phyloP scores from a whole-genome alignment of 2,113 vertebrate species.

The Dicrurus megarhynchus region DNA sequence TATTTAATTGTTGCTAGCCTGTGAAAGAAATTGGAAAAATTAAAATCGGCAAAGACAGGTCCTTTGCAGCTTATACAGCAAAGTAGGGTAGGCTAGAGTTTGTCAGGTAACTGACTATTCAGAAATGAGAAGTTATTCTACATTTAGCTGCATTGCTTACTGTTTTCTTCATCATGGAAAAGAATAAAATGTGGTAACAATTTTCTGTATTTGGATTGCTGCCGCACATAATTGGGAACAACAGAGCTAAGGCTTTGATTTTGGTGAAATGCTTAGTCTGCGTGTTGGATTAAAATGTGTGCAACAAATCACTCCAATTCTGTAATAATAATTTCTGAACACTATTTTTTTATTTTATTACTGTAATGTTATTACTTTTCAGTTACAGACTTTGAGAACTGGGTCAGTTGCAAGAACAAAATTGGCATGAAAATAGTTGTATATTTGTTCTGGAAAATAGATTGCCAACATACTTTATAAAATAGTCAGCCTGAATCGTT shows the following conservation, averaged over 20 bases:
- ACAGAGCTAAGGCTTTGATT: conserved; percentile 67
- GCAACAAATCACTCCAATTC: conserved; percentile 51
- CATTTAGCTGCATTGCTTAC: conserved; percentile 71
- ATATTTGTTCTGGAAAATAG: conserved; percentile 46
- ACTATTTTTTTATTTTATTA: conserved; percentile 55
- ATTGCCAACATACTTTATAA: conserved; percentile 38
- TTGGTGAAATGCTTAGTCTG: conserved; percentile 66
- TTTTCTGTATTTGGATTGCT: conserved; percentile 77
- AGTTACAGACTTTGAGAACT: conserved; percentile 53
- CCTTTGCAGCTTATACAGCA: background rate
- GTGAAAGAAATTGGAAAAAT: conserved; percentile 1
- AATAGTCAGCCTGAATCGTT: conserved; percentile 11
- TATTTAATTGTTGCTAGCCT: background rate
- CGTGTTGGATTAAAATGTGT: conserved; percentile 64
- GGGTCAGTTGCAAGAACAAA: conserved; percentile 53
- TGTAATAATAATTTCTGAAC: conserved; percentile 56
- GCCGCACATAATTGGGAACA: conserved; percentile 75
- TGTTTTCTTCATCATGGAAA: conserved; percentile 71
- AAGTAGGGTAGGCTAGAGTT: background rate
- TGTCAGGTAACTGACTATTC: conserved; percentile 50
- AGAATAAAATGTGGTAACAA: conserved; percentile 83
- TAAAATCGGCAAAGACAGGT: background rate
- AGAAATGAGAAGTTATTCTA: conserved; percentile 57
- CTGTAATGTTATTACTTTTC: conserved; percentile 51
- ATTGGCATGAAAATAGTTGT: conserved; percentile 35